Percentiles rank a stretch among this genome's conserved stretches.
Conservation (phyloP, 2,797 vertebrate species). For the Nannoperca australis region DNA sequence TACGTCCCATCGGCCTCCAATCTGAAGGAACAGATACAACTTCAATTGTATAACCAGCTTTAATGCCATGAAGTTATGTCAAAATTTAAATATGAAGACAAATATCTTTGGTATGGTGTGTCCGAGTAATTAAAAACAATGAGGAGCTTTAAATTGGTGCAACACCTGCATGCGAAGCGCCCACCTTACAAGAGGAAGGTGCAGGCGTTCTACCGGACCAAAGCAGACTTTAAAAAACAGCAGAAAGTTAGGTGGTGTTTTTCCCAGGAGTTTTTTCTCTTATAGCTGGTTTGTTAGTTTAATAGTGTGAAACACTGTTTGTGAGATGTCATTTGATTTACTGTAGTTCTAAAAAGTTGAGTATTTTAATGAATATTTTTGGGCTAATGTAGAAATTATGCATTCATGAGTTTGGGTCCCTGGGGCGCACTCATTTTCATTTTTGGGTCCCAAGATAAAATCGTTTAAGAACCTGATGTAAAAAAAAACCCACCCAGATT, state of each 20-base stretch:
- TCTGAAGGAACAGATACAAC: neutral
- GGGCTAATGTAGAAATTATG: conserved; percentile 16
- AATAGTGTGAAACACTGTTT: neutral
- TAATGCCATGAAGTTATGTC: neutral
- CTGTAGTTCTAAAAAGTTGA: neutral
- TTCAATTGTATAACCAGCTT: neutral
- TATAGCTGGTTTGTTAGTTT: neutral
- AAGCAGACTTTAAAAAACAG: neutral
- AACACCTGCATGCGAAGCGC: neutral
- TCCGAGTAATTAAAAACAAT: neutral
- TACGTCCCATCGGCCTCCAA: neutral
- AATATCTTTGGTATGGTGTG: neutral
- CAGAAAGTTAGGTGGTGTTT: neutral
- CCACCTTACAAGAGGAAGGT: neutral
- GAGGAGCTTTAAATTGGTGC: neutral
- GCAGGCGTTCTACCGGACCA: neutral
- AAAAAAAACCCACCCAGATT: neutral
- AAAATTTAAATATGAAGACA: neutral
- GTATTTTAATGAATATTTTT: neutral
- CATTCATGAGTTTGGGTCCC: conserved; percentile 13
- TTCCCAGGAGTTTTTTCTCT: neutral
- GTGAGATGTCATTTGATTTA: neutral
- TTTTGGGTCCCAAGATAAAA: neutral
- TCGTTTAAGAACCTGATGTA: neutral
- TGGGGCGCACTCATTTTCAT: neutral